Evolutionary conservation across 2,797 vertebrate genomes (phyloP), one percentile per base, ranked within the genome.

Genomic region (Gobio occitaniae): DNA sequence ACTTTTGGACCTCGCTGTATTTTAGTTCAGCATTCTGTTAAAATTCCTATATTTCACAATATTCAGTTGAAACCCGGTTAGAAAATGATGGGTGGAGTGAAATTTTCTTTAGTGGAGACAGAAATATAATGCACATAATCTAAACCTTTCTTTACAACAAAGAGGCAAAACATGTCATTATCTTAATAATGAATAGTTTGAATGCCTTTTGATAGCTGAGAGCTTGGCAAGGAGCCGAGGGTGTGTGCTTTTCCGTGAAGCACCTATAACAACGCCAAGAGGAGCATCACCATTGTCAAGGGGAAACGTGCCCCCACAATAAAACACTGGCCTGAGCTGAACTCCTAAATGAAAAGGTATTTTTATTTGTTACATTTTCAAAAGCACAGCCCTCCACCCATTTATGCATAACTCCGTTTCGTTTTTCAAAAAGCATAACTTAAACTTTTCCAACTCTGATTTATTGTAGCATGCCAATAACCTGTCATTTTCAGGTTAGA

Each of bases 181-280:
- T 70, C 59, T 81, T 80, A 48, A 68, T 48, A 36, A 71, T 78
- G 15, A 87, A 81, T 71, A 69, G 77, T 12, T 19, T 29, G 36
- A 38, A 65, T 52, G 63, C 6, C 63, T 83, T 65, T 72, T 21
- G 15, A 44, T 15, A 82, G 61, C 1, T 11, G 68, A 63, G 3
- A 41, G 41, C 36, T 72, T 85, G 68, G 86, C 44, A 78, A 21
- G 4, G 71, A 47, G 29, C 38, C 6, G 21, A 52, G 36, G 80
- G 52, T 84, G 80, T 87, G 77, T 78, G 44, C 4, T 15, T 44
- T 83, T 80, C 70, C 38, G 59, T 63, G 47, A 82, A 54, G 41
- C 68, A 47, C 50, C 12, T 74, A 17, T 7, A 29, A 68, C 25
- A 63, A n/a, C 48, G 63, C 71, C 71, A 77, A 50, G 9, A 79